Evolutionary conservation across 2,113 vertebrate genomes (phyloP).

Genomic region (Micronycteris hirsuta): DNA sequence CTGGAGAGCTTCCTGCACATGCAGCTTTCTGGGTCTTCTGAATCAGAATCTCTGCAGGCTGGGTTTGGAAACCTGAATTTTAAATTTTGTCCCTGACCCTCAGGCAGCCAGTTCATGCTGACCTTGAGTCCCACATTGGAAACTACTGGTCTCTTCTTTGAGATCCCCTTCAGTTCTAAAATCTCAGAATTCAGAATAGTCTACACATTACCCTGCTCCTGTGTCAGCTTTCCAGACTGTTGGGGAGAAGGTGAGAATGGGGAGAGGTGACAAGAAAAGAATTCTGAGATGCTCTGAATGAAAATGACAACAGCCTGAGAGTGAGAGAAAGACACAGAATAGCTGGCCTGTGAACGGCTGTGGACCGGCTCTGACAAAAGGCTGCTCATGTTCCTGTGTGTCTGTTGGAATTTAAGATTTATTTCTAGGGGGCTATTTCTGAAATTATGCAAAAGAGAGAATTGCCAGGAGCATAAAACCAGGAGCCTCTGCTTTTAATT

Average conservation of each 20-base stretch:
- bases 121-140: not conserved
- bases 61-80: not conserved
- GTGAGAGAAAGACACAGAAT: not conserved
- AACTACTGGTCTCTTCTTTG: not conserved
- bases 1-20: not conserved
- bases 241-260: not conserved
- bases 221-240: not conserved
- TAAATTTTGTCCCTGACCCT: not conserved
- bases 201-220: no score
- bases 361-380: not conserved
- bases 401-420: not conserved
- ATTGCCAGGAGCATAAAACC: not conserved
- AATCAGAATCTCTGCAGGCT: not conserved
- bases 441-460: not conserved
- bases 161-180: not conserved
- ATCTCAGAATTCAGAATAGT: not conserved
- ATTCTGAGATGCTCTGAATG: not conserved
- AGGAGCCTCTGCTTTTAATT: not conserved
- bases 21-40: not conserved
- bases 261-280: not conserved
- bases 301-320: not conserved
- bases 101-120: not conserved
- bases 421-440: not conserved
- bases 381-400: not conserved
- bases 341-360: no score